Evolutionary conservation across 2,797 vertebrate species (phyloP).

Genomic region (Bucorvus abyssinicus): DNA sequence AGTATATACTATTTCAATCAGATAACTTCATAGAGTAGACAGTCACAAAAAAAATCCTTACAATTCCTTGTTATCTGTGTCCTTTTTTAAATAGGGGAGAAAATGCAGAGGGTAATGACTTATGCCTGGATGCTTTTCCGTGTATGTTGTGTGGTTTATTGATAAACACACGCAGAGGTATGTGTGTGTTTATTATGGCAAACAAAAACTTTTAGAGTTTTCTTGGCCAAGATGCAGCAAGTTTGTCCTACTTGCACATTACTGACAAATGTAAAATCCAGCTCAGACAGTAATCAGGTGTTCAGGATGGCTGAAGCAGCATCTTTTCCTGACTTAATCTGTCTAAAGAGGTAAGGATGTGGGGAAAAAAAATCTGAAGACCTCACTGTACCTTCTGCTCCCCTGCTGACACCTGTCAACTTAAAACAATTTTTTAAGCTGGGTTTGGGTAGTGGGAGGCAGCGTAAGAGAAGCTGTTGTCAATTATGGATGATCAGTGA

Average conservation of each 20-base stretch:
- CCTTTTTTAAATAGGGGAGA: not conserved
- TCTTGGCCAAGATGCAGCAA: not conserved
- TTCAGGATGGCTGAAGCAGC: slow-evolving; percentile 62
- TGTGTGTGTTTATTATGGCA: not conserved
- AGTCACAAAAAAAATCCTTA: slow-evolving; percentile 13
- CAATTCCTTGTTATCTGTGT: slow-evolving; percentile 1
- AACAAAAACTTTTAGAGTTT: not conserved
- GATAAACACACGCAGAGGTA: not conserved
- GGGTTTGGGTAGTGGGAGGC: not conserved
- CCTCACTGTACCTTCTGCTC: slow-evolving; percentile 68
- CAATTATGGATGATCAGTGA: slow-evolving; percentile 83
- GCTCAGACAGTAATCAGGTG: slow-evolving; percentile 75
- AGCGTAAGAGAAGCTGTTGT: slow-evolving; percentile 80
- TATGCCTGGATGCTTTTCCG: not conserved
- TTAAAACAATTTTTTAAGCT: slow-evolving; percentile 52
- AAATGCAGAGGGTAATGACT: not conserved
- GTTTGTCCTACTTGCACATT: slow-evolving; percentile 8
- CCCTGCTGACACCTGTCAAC: slow-evolving; percentile 86
- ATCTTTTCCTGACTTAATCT: slow-evolving; percentile 76
- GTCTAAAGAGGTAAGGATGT: slow-evolving; percentile 83
- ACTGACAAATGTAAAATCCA: slow-evolving; percentile 68
- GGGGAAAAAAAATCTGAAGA: slow-evolving; percentile 71
- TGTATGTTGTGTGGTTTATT: not conserved
- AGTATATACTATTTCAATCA: slow-evolving; percentile 13
- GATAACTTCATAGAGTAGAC: not conserved